A percentile compares a stretch with the other conserved stretches of the same genome.
These are phyloP conservation scores for Microcebus murinus DNA, from an alignment of 2,113 vertebrate species.

Conservation along the genomic window DNA sequence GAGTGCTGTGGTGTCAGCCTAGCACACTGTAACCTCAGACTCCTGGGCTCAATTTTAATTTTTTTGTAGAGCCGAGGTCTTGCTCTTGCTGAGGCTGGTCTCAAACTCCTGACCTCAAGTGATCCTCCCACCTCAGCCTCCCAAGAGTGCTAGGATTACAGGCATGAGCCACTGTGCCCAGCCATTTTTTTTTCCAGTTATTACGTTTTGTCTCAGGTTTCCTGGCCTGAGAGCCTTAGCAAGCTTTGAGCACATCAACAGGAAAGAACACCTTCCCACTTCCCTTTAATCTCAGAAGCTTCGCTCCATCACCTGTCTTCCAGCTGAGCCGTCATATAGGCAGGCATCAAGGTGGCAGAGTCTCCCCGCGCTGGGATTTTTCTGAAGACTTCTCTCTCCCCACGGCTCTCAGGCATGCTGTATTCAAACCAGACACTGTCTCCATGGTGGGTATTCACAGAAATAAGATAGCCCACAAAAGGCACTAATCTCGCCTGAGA, in stretches of 20 bases:
- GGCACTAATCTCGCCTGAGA: background rate
- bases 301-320: background rate
- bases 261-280: background rate
- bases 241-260: background rate
- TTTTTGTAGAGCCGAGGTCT: no score
- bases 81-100: no score
- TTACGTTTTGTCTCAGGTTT: constrained; percentile 7
- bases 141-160: no score
- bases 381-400: background rate
- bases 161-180: no score
- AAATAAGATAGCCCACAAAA: constrained; percentile 31
- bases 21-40: no score
- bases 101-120: no score
- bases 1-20: no score
- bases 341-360: background rate
- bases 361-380: background rate
- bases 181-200: background rate
- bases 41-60: no score
- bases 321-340: background rate
- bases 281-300: constrained; percentile 32
- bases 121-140: no score
- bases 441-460: background rate
- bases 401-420: background rate
- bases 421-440: background rate
- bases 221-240: background rate